Evolutionary conservation across 2,888 invertebrate genomes (phyloP).

Genomic region (Aethes cnicana): DNA sequence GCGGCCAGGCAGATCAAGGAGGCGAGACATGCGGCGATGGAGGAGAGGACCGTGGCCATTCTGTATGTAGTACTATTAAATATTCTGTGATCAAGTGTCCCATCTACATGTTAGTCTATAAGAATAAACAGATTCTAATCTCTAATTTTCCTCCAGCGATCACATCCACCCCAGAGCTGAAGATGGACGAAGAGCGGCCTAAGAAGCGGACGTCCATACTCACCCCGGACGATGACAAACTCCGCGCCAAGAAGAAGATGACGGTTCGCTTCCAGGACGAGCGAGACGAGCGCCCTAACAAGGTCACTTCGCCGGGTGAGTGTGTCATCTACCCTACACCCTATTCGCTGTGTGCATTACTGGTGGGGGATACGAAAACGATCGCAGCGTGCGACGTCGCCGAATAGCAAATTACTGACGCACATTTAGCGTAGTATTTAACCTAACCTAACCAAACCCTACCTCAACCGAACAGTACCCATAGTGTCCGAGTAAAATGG

Average conservation of each 20-base stretch:
- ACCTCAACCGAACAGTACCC: too few relatives aligned
- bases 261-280: conserved; percentile 77
- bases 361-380: too few relatives aligned
- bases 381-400: too few relatives aligned
- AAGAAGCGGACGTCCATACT: conserved; percentile 73
- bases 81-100: too few relatives aligned
- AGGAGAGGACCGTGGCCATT: not conserved
- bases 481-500: too few relatives aligned
- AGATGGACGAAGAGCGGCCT: conserved; percentile 66
- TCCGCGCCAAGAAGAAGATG: conserved; percentile 74
- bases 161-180: conserved; percentile 49
- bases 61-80: too few relatives aligned
- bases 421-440: too few relatives aligned
- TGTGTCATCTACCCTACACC: conserved; percentile 24
- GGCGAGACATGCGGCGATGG: conserved; percentile 31
- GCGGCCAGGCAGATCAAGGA: conserved; percentile 78
- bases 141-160: conserved; percentile 34
- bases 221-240: conserved; percentile 71
- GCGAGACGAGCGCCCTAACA: conserved; percentile 64
- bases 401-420: too few relatives aligned
- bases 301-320: conserved; percentile 71
- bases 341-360: too few relatives aligned
- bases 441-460: too few relatives aligned
- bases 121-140: too few relatives aligned
- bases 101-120: too few relatives aligned